Evolutionary conservation across 2,888 invertebrate genomes (phyloP).

Genomic region (Ichneumoninae sp.): DNA sequence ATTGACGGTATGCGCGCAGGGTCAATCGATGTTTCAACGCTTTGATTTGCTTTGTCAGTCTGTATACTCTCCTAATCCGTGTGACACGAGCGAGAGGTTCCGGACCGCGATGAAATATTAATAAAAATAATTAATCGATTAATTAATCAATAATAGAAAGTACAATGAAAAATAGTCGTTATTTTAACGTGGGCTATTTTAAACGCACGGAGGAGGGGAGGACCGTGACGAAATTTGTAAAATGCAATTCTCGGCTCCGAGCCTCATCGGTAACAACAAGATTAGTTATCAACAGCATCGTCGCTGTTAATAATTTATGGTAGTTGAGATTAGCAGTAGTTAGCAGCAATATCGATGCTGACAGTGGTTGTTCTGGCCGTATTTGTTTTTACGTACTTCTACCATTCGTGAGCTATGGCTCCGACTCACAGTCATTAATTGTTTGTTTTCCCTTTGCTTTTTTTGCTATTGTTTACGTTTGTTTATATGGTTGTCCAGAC

Average conservation of each 20-base stretch:
- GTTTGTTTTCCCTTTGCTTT: constrained; percentile 12
- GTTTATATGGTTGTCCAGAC: background rate
- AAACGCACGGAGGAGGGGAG: background rate
- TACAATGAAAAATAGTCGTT: constrained; percentile 10
- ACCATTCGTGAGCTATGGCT: background rate
- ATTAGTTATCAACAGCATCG: constrained; percentile 26
- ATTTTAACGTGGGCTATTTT: constrained; percentile 18
- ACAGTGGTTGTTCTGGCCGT: constrained; percentile 29
- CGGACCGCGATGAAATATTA: constrained; percentile 52
- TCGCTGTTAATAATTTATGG: constrained; percentile 11
- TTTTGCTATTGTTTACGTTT: constrained; percentile 5
- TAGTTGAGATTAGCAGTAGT: constrained; percentile 39
- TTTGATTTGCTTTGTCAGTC: constrained; percentile 83
- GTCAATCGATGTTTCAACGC: constrained; percentile 77
- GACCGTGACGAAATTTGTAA: constrained; percentile 22
- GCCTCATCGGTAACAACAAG: constrained; percentile 5
- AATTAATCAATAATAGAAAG: constrained; percentile 25
- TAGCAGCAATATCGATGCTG: constrained; percentile 41
- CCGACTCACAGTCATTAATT: constrained; percentile 3
- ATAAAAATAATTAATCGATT: constrained; percentile 21
- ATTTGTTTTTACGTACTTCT: constrained; percentile 26
- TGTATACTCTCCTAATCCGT: constrained; percentile 82
- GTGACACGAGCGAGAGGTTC: constrained; percentile 59
- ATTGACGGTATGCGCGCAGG: constrained; percentile 69
- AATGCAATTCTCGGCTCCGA: constrained; percentile 29